Conservation (phyloP, 2,888 invertebrate species). For the Netelia fuscicornis region DNA sequence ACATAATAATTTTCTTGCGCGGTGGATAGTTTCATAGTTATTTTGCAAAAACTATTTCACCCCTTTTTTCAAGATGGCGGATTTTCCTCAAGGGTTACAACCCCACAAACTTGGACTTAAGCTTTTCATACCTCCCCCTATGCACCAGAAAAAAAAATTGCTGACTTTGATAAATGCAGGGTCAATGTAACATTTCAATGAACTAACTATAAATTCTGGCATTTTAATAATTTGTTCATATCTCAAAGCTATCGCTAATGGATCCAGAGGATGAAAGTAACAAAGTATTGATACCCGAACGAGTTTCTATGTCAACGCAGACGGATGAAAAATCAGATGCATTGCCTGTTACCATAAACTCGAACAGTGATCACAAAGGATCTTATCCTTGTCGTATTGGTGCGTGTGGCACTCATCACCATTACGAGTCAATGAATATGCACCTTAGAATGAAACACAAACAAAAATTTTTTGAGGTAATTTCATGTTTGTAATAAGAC, state of each 20-base stretch:
- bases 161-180: too few species aligned
- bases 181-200: too few species aligned
- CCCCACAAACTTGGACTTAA: too few species aligned
- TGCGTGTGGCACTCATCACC: slow-evolving; percentile 83
- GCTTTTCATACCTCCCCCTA: too few species aligned
- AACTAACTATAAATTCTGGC: neutral
- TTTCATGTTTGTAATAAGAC: neutral
- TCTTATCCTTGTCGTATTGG: slow-evolving; percentile 86
- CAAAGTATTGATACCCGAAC: slow-evolving; percentile 46
- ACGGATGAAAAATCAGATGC: slow-evolving; percentile 30
- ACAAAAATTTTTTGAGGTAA: slow-evolving; percentile 86
- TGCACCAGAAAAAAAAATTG: too few species aligned
- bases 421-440: slow-evolving; percentile 85
- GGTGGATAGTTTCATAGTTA: too few species aligned
- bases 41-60: too few species aligned
- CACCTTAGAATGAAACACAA: slow-evolving; percentile 86
- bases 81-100: too few species aligned
- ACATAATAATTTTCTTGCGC: too few species aligned
- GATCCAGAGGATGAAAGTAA: slow-evolving; percentile 58
- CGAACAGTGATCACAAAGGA: slow-evolving; percentile 74
- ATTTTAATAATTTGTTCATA: slow-evolving; percentile 5
- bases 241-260: slow-evolving; percentile 57
- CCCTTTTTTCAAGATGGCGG: too few species aligned
- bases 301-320: slow-evolving; percentile 31
- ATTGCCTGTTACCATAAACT: too few species aligned